A percentile compares a stretch with the other conserved stretches of the same genome.
These are phyloP conservation scores for Xyrichtys novacula DNA, from an alignment of 2,797 vertebrate species.

Conservation along the genomic window DNA sequence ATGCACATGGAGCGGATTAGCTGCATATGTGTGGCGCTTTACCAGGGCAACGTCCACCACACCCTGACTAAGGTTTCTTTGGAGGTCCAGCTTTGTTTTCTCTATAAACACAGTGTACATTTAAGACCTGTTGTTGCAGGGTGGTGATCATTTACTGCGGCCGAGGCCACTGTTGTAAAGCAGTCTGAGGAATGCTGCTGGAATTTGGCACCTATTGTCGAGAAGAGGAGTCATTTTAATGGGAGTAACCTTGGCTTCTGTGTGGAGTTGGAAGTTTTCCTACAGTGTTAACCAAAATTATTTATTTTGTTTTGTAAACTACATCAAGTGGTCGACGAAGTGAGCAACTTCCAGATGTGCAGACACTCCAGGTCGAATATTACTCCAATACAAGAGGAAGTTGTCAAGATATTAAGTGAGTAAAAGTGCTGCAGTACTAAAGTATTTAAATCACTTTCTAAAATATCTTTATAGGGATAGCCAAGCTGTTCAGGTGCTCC, in stretches of 20 bases:
- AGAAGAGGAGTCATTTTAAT: conserved; percentile 11
- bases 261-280: conserved; percentile 7
- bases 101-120: conserved; percentile 78
- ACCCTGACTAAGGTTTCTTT: conserved; percentile 51
- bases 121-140: conserved; percentile 77
- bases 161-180: conserved; percentile 65
- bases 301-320: too few relatives aligned
- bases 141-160: conserved; percentile 65
- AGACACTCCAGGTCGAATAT: too few relatives aligned
- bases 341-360: too few relatives aligned
- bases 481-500: too few relatives aligned
- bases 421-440: too few relatives aligned
- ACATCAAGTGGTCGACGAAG: too few relatives aligned
- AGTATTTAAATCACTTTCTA: too few relatives aligned
- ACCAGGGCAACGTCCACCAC: conserved; percentile 60
- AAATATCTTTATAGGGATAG: too few relatives aligned
- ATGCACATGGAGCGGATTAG: conserved; percentile 82
- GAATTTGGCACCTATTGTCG: conserved; percentile 56
- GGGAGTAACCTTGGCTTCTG: neutral
- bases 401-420: too few relatives aligned
- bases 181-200: conserved; percentile 71
- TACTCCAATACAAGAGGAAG: too few relatives aligned
- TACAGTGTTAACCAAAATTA: conserved; percentile 4
- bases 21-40: conserved; percentile 58
- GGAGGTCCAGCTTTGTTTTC: conserved; percentile 78